These are phyloP conservation scores for Trachelus troglodyta DNA, from an alignment of 2,888 invertebrate species.

Conservation along the genomic window DNA sequence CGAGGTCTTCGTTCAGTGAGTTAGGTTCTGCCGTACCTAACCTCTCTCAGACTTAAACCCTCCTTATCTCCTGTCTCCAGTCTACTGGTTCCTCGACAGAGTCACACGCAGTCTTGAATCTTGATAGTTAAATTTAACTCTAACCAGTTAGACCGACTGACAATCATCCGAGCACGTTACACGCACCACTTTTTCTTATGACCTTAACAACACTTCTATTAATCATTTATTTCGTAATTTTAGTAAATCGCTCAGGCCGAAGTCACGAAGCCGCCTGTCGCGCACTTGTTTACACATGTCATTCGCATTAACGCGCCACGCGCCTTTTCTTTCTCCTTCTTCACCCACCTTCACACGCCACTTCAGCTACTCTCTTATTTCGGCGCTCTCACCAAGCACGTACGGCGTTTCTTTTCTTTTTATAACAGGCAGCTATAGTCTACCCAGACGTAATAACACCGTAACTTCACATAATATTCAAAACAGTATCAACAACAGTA, in stretches of 20 bases:
- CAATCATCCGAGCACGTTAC: not conserved
- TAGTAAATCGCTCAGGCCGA: not conserved
- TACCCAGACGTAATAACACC: not conserved
- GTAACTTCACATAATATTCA: not conserved
- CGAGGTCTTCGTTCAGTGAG: not conserved
- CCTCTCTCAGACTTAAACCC: not conserved
- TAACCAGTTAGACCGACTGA: not conserved
- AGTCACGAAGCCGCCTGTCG: not conserved
- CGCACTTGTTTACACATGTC: constrained; percentile 7
- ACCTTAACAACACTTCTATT: not conserved
- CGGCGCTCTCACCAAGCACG: not conserved
- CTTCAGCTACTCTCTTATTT: not conserved
- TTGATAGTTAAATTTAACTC: not conserved
- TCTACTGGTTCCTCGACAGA: not conserved
- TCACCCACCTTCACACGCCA: constrained; percentile 14
- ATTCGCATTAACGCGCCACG: constrained; percentile 11
- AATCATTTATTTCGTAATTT: not conserved
- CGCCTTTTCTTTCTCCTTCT: constrained; percentile 23
- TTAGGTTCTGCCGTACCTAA: not conserved
- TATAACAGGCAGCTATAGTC: not conserved
- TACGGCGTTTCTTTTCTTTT: not conserved
- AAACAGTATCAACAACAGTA: not conserved
- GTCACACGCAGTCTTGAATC: not conserved
- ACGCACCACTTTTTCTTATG: not conserved
- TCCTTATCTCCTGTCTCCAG: not conserved